Evolutionary conservation across 2,888 invertebrate genomes (phyloP).

Genomic region (Panopea generosa): DNA sequence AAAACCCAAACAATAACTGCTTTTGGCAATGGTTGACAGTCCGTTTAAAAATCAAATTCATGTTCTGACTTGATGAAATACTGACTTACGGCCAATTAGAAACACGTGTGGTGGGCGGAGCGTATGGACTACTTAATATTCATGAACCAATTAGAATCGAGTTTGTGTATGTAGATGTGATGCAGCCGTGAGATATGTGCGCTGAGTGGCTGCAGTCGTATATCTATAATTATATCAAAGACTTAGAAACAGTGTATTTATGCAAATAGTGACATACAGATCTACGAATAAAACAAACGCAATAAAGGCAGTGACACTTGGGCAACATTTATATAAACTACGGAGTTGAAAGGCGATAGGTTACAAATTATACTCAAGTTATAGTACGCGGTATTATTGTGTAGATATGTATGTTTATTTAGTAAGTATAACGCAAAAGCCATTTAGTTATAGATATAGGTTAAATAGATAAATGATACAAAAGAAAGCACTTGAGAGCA

Average conservation of each 20-base stretch:
- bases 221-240: conserved; percentile 38
- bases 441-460: too few species aligned
- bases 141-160: conserved; percentile 31
- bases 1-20: too few species aligned
- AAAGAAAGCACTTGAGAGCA: too few species aligned
- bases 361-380: too few species aligned
- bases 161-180: not conserved
- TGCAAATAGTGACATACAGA: conserved; percentile 3
- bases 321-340: too few species aligned
- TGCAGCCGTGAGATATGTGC: too few species aligned
- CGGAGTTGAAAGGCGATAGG: too few species aligned
- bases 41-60: conserved; percentile 5
- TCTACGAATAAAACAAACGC: conserved; percentile 15
- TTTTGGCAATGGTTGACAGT: too few species aligned
- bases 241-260: conserved; percentile 42
- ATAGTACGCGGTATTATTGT: too few species aligned
- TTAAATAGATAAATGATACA: too few species aligned
- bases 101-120: conserved; percentile 34
- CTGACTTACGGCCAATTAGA: conserved; percentile 14
- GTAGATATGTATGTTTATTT: too few species aligned
- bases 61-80: conserved; percentile 26
- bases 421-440: too few species aligned
- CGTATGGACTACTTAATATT: conserved; percentile 11
- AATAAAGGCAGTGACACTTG: not conserved
- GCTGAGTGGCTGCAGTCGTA: not conserved